Evolutionary conservation across 2,113 vertebrate genomes (phyloP).

Genomic region (Pangasianodon hypophthalmus): DNA sequence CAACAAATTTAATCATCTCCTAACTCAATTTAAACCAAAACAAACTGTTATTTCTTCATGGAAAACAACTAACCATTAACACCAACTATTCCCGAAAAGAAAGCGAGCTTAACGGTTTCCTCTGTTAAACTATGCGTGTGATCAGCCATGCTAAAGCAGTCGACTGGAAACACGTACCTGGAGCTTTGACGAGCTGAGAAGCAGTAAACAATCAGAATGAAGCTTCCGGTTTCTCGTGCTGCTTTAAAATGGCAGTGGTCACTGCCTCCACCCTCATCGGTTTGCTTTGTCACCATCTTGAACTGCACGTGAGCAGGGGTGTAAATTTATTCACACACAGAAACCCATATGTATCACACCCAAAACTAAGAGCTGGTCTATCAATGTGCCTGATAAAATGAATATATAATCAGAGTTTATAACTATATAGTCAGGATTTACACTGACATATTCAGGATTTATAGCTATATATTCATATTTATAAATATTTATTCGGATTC

Average conservation of each 20-base stretch:
- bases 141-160: not conserved
- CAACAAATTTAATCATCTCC: not conserved
- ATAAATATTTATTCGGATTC: no score
- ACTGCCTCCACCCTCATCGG: not conserved
- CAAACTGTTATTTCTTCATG: no score
- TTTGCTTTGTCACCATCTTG: not conserved
- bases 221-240: not conserved
- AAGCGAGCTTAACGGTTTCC: not conserved
- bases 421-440: no score
- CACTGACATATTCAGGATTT: no score
- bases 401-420: no score
- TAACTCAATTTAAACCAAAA: not conserved
- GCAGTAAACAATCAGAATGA: not conserved
- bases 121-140: not conserved
- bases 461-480: no score
- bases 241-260: not conserved
- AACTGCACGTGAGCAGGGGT: rapidly evolving
- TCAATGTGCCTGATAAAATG: no score
- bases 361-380: no score
- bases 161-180: not conserved
- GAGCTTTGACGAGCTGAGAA: no score
- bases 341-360: no score
- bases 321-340: not conserved
- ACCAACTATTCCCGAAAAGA: not conserved
- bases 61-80: no score